Conservation (phyloP, 2,113 vertebrate species). For the Alces alces region DNA sequence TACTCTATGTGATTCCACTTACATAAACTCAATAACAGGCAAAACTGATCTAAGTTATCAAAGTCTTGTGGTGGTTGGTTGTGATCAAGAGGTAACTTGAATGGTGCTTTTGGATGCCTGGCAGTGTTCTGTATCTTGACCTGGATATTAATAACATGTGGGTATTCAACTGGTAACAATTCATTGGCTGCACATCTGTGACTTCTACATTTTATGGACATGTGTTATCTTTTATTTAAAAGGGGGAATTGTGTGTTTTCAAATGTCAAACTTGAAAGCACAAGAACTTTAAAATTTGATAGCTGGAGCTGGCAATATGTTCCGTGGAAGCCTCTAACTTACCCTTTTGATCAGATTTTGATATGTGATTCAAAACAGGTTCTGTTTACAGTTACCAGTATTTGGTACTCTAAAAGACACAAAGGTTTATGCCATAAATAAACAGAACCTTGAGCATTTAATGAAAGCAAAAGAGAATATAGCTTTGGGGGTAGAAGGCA, state of each 20-base stretch:
- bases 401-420: background rate
- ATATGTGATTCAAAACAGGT: background rate
- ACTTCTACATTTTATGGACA: background rate
- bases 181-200: background rate
- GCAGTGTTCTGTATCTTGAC: accelerated
- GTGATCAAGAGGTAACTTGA: background rate
- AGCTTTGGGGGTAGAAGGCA: background rate
- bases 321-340: background rate
- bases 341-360: background rate
- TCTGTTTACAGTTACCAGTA: background rate
- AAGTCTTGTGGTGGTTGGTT: background rate
- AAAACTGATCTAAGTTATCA: background rate
- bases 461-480: background rate
- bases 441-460: background rate
- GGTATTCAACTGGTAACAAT: background rate
- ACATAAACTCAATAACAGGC: background rate
- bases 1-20: background rate
- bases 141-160: too few species aligned
- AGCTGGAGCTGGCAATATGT: background rate
- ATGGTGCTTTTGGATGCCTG: background rate
- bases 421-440: background rate
- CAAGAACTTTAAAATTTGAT: background rate
- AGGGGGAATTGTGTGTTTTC: background rate
- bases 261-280: background rate
- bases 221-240: background rate